Percentiles rank a stretch among this genome's conserved stretches.
phyloP scores from a whole-genome alignment of 2,888 invertebrate genomes.

The Cinara cedri region DNA sequence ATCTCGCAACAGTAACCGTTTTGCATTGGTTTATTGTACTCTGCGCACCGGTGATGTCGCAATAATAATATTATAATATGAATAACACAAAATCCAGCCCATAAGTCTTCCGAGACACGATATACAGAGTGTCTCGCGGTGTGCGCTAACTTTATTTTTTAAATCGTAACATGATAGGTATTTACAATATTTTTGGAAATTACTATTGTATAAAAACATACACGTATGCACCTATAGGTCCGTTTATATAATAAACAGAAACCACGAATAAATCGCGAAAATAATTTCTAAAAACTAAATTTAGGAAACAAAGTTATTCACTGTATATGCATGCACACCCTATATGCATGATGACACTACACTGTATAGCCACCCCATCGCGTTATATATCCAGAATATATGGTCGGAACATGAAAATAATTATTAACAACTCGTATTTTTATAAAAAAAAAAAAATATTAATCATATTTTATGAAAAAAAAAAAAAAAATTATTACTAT shows the following conservation, averaged over 20 bases:
- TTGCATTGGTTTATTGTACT: conserved; percentile 22
- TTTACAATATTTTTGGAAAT: too few species aligned
- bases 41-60: background rate
- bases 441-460: background rate
- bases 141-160: too few species aligned
- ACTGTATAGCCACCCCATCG: background rate
- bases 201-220: too few species aligned
- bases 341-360: background rate
- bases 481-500: too few species aligned
- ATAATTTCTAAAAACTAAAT: too few species aligned
- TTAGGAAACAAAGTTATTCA: too few species aligned
- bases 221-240: too few species aligned
- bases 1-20: conserved; percentile 9
- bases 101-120: background rate
- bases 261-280: too few species aligned
- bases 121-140: background rate
- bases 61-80: background rate
- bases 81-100: conserved; percentile 16
- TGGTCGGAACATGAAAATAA: background rate
- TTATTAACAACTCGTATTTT: background rate
- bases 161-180: too few species aligned
- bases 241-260: too few species aligned
- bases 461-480: too few species aligned
- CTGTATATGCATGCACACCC: too few species aligned
- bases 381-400: background rate